Base-by-base conservation (phyloP, 2,113 vertebrate genomes). In the Zosterops hypoxanthus region DNA sequence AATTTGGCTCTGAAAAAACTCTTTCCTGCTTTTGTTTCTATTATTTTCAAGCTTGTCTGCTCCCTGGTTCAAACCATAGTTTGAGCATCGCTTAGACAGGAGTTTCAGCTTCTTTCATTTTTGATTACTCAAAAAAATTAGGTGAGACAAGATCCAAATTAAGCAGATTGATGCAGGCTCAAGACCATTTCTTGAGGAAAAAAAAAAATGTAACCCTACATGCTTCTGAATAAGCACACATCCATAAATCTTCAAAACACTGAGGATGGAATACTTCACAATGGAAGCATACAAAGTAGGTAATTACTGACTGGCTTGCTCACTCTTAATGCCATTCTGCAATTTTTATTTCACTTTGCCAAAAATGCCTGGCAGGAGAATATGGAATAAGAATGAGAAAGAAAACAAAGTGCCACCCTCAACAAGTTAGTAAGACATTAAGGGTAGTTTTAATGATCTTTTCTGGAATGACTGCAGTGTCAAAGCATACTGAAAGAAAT, bases 241-340 rank as follows among this genome's bases (percentile, higher is more conserved):
- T 55, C 34, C 47, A 34, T 80, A 86, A 89, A 57, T 92, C 55
- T 91, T 89, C 66, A 65, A 65, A 88, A 61, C 44, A 55, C 33
- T 90, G 47, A 66, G 55, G 47, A 34, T 86, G 28, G 22, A 86
- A 83, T 41, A 56, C 26, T 88, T 94, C 55, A 92, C 63, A 91
- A 41, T 5, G 8, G n/a, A 75, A 55, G 70, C 34, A 86, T 83
- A 77, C 41, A 66, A 89, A 93, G 42, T 69, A 95, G 73, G 63
- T 77, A 89, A 87, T 89, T 92, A 88, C 34, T 77, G 41, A 88
- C 34, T 77, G 41, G 12, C 57, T 96, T 91, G 18, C 71, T 96
- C 65, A 23, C n/a, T 69, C 63, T 92, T 64, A 6, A 12, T 91
- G 28, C n/a, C 8, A 5, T 94, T 86, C 52, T 69, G 31, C 42